phyloP scores from a whole-genome alignment of 2,113 vertebrate species.

The Engystomops pustulosus region DNA sequence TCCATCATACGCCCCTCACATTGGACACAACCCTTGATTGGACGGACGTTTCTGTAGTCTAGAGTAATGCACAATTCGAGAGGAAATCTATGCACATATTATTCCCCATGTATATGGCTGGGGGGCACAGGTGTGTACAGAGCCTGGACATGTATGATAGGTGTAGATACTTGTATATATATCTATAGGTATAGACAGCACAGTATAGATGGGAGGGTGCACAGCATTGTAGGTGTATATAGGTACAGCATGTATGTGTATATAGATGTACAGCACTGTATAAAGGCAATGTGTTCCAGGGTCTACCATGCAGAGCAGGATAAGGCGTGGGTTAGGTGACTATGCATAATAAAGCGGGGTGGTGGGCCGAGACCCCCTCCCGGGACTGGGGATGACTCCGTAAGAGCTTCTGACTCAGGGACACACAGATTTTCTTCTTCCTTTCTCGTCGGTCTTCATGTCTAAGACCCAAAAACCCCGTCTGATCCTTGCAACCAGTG shows the following conservation, averaged over 20 bases:
- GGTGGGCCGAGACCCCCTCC: background rate
- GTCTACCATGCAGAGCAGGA: slow-evolving; percentile 16
- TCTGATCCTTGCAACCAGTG: slow-evolving; percentile 6
- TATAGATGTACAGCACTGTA: slow-evolving; percentile 38
- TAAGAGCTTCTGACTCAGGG: slow-evolving; percentile 53
- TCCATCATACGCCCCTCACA: background rate
- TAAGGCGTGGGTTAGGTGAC: background rate
- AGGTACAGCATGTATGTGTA: slow-evolving; percentile 27
- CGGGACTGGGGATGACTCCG: background rate
- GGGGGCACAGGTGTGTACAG: slow-evolving; percentile 8
- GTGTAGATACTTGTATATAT: slow-evolving; percentile 43
- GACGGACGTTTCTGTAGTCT: slow-evolving; percentile 22
- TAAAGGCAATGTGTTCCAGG: slow-evolving; percentile 14
- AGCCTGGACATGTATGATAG: slow-evolving; percentile 13
- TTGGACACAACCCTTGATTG: background rate
- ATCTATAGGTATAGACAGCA: background rate
- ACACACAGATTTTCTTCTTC: slow-evolving; percentile 37
- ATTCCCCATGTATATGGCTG: slow-evolving; percentile 15
- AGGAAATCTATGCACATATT: slow-evolving; percentile 53
- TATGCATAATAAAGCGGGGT: slow-evolving; percentile 21
- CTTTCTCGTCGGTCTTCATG: slow-evolving; percentile 6
- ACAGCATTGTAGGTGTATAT: background rate
- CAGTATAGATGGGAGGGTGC: too few relatives aligned
- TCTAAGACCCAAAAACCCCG: background rate
- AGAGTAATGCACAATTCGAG: slow-evolving; percentile 49